phyloP scores from a whole-genome alignment of 1,140 invertebrate species.

The Hylaeus volcanicus region DNA sequence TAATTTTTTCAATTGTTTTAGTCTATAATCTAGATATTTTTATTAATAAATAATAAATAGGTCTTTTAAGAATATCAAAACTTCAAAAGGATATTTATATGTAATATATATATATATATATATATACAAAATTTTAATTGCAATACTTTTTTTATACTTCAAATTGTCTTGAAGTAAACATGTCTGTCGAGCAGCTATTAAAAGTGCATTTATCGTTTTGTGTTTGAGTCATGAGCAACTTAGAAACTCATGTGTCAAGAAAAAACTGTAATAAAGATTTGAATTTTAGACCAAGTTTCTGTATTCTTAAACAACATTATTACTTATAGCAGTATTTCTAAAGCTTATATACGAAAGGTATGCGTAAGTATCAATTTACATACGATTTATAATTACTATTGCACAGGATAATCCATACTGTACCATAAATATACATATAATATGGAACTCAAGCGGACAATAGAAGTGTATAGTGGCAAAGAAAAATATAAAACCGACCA shows the following conservation, averaged over 20 bases:
- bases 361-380: not conserved
- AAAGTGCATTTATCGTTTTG: not conserved
- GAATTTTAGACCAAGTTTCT: not conserved
- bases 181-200: not conserved
- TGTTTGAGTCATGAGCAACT: conserved; percentile 1
- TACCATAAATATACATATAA: not conserved
- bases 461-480: not conserved
- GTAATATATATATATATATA: no score
- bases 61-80: not conserved
- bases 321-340: not conserved
- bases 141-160: not conserved
- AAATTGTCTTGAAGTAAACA: not conserved
- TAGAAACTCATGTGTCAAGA: not conserved
- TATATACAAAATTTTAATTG: not conserved
- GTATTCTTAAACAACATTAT: not conserved
- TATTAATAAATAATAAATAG: not conserved
- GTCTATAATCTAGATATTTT: conserved; percentile 5
- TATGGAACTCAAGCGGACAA: conserved; percentile 14
- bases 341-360: not conserved
- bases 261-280: not conserved
- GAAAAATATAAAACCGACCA: conserved; percentile 18
- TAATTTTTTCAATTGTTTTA: conserved; percentile 23
- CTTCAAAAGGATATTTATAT: not conserved
- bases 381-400: not conserved
- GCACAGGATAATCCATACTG: not conserved